These are phyloP conservation scores for Crenichthys baileyi DNA, from an alignment of 2,797 vertebrate species.

Conservation along the genomic window DNA sequence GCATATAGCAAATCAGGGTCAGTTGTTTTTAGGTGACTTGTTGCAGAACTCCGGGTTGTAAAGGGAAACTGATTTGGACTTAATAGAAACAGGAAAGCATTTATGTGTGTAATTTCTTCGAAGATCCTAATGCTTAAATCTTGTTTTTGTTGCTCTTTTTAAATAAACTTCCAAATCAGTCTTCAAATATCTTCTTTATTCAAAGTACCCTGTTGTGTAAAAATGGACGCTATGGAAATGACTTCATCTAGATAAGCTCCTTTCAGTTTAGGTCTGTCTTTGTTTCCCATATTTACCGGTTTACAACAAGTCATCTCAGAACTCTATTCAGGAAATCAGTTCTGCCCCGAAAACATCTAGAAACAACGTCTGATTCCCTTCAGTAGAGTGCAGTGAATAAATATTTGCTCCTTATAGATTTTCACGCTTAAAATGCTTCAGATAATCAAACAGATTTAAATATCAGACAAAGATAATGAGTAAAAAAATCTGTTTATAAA, in stretches of 20 bases:
- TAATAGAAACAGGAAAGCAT: neutral
- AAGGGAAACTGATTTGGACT: neutral
- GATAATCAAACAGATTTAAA: too few species aligned
- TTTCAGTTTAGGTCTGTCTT: neutral
- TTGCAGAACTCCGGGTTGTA: slow-evolving; percentile 2
- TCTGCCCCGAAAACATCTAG: neutral
- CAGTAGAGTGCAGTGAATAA: too few species aligned
- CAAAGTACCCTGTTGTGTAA: neutral
- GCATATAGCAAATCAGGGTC: slow-evolving; percentile 29
- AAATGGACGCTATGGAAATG: neutral
- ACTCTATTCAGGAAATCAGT: neutral
- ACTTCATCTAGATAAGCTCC: neutral
- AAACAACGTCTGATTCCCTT: too few species aligned
- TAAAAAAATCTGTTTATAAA: too few species aligned
- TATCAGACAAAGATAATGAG: too few species aligned
- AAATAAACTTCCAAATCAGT: neutral
- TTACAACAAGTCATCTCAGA: neutral
- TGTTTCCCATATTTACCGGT: neutral
- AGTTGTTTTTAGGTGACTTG: slow-evolving; percentile 5
- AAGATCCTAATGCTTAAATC: neutral
- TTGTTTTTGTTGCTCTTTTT: neutral
- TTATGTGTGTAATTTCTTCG: slow-evolving; percentile 11
- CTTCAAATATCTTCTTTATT: slow-evolving; percentile 1
- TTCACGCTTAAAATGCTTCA: too few species aligned
- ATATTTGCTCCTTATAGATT: too few species aligned